These are phyloP conservation scores for Sabatieria punctata DNA, from an alignment of 2,888 invertebrate species.

Conservation along the genomic window DNA sequence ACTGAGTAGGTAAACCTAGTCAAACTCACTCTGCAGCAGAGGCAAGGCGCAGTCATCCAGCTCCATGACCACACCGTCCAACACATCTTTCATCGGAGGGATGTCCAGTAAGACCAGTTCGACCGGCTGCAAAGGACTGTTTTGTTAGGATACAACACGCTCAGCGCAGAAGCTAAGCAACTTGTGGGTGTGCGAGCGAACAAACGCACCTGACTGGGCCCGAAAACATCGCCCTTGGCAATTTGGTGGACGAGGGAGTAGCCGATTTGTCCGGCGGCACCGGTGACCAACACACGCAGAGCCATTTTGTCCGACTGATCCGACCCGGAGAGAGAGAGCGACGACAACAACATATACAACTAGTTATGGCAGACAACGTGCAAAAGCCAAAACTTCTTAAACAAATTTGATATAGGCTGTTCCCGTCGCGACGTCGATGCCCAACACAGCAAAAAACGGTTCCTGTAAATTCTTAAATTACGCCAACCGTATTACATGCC, in stretches of 20 bases:
- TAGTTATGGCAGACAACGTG: too few species aligned
- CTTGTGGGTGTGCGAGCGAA: neutral
- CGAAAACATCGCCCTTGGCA: conserved; percentile 88
- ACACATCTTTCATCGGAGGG: conserved; percentile 78
- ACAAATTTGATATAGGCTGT: too few species aligned
- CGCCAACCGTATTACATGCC: too few species aligned
- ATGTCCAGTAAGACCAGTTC: conserved; percentile 82
- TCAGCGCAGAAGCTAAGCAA: neutral
- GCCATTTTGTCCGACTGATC: too few species aligned
- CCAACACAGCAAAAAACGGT: too few species aligned
- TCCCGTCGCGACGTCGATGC: too few species aligned
- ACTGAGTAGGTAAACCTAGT: too few species aligned
- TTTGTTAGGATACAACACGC: neutral
- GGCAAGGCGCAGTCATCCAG: conserved; percentile 85
- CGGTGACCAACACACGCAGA: conserved; percentile 83
- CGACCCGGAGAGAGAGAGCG: too few species aligned
- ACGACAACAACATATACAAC: too few species aligned
- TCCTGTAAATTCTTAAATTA: too few species aligned
- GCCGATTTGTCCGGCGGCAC: conserved; percentile 97
- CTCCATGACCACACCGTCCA: conserved; percentile 97
- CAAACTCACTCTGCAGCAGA: conserved; percentile 51
- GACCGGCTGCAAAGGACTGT: conserved; percentile 42
- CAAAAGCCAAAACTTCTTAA: too few species aligned
- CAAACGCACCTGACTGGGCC: conserved; percentile 48
- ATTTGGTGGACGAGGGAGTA: conserved; percentile 87